Conservation (phyloP, 2,113 vertebrate species). For the Xiphorhynchus elegans region DNA sequence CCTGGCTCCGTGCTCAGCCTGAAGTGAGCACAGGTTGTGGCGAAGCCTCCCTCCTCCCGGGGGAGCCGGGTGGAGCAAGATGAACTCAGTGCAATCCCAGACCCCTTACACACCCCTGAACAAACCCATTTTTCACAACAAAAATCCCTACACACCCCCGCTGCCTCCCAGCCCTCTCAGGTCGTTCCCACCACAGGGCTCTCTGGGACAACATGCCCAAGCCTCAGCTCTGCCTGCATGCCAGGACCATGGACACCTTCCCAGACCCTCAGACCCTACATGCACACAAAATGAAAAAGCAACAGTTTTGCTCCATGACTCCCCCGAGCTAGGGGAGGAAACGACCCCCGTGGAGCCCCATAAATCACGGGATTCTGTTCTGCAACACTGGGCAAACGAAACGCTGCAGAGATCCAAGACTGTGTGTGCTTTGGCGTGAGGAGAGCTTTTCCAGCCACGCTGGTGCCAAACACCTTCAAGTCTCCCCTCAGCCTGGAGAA, state of each 20-base stretch:
- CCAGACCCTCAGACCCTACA: fast-evolving
- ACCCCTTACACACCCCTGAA: background rate
- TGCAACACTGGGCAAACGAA: background rate
- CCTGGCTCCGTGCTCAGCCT: background rate
- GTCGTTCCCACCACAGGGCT: background rate
- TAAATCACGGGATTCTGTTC: background rate
- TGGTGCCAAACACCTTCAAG: conserved; percentile 36
- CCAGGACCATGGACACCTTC: fast-evolving
- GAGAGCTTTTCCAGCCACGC: conserved; percentile 47
- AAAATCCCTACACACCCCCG: background rate
- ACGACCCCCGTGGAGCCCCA: background rate
- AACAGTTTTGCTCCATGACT: background rate
- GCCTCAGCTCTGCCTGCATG: fast-evolving
- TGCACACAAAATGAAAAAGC: background rate
- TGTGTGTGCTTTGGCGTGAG: conserved; percentile 54
- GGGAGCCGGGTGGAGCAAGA: fast-evolving
- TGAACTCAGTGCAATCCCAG: fast-evolving
- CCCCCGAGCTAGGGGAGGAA: background rate
- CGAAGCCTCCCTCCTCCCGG: background rate
- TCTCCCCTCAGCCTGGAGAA: background rate
- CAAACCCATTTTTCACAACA: background rate
- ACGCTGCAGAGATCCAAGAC: background rate
- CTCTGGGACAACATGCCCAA: fast-evolving
- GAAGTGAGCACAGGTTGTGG: fast-evolving
- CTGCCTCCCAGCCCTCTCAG: too few relatives aligned